Evolutionary conservation across 1,140 invertebrate genomes (phyloP), one percentile per base, ranked within the genome.

Genomic region (Paralvinella palmiformis): DNA sequence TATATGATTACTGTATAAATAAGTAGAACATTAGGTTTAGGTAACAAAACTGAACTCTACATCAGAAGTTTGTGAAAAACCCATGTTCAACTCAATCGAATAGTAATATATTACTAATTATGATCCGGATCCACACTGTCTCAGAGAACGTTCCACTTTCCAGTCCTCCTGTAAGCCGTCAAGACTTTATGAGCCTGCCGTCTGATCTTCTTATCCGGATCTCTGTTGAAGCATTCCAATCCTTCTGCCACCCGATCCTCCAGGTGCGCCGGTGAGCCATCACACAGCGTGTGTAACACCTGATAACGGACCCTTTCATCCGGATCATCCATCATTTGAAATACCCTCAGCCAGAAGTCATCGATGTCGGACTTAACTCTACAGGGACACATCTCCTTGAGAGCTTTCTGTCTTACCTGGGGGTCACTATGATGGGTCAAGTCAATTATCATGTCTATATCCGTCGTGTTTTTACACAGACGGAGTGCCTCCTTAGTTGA

Each of bases 371-470:
- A 67, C 57, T 78, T 72, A 1, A 79, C 77, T 27, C 75, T 65
- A 63, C 77, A 79, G 3, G 77, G 77, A 63, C 77, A 79, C 75
- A 79, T 79, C 66, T 79, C 74, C 45, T 71, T 69, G 0, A 79
- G 66, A 17, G 77, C 75, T 52, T 62, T 69, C 68, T 77, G 71
- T 59, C 77, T 64, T 17, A 79, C 76, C 29, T 61, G 52, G 3
- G 75, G 69, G 56, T 72, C 69, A 1, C 53, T n/a, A 59, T 79
- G 77, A 41, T 73, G 72, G 3, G 74, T 73, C 41, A 78, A 60
- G 29, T 70, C 70, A 32, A 79, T 73, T 48, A 79, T 73, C 0
- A 66, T 70, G 27, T 79, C 74, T 45, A 79, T 77, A 31, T 70
- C 71, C n/a, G 71, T 73, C 0, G 77, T 79, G 20, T 74, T 67